These are phyloP conservation scores for Oedothorax gibbosus DNA, from an alignment of 1,140 invertebrate species.

Conservation along the genomic window DNA sequence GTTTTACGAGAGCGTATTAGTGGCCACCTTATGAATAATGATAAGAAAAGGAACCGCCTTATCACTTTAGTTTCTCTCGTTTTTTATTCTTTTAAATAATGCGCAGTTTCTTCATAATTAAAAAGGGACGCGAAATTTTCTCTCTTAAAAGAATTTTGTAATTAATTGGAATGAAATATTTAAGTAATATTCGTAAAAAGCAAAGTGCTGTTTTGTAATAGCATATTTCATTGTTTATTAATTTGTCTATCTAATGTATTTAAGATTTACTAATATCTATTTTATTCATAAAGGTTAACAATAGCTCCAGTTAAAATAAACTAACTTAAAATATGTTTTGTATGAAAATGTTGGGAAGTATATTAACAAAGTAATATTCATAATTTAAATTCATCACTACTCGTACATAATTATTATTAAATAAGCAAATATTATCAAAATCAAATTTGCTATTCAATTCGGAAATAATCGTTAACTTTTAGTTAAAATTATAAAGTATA, in stretches of 20 bases:
- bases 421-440: too few relatives aligned
- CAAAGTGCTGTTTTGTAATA: neutral
- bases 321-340: too few relatives aligned
- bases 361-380: too few relatives aligned
- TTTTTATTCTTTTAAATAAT: constrained; percentile 11
- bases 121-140: constrained; percentile 28
- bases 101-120: constrained; percentile 22
- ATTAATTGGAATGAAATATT: constrained; percentile 10
- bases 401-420: too few relatives aligned
- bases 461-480: too few relatives aligned
- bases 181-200: constrained; percentile 3
- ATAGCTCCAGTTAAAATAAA: too few relatives aligned
- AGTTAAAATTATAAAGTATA: too few relatives aligned
- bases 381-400: too few relatives aligned
- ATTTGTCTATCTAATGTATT: neutral
- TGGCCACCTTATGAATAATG: constrained; percentile 51
- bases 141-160: constrained; percentile 18
- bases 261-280: neutral
- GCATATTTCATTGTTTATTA: too few relatives aligned
- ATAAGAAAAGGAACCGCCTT: constrained; percentile 42
- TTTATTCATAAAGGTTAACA: neutral
- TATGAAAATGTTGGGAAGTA: too few relatives aligned
- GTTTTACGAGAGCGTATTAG: constrained; percentile 58
- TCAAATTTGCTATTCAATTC: too few relatives aligned
- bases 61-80: neutral